A percentile compares a stretch with the other conserved stretches of the same genome.
Conservation (phyloP, 1,140 invertebrate species). For the Drosophila pectinifera region DNA sequence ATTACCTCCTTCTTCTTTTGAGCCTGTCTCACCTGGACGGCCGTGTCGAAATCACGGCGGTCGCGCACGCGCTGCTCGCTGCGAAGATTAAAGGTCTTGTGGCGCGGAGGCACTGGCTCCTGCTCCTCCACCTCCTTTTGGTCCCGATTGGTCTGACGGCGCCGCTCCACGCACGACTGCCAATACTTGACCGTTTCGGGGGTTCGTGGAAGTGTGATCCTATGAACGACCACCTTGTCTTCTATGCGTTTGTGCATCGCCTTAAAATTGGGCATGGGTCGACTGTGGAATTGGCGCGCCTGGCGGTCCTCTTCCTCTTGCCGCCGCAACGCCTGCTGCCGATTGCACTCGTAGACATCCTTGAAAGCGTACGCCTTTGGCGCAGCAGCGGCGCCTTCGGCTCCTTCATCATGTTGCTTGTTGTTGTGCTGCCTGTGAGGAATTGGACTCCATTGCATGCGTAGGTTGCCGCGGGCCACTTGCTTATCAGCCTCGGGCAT, state of each 20-base stretch:
- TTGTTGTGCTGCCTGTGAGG: not conserved
- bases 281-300: conserved; percentile 70
- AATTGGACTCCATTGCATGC: conserved; percentile 36
- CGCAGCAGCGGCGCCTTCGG: not conserved
- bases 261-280: conserved; percentile 75
- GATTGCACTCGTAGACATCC: conserved; percentile 60
- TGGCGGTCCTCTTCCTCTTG: conserved; percentile 67
- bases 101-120: not conserved
- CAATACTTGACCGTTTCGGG: conserved; percentile 66
- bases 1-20: conserved; percentile 75
- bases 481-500: not conserved
- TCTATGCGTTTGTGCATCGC: conserved; percentile 54
- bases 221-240: conserved; percentile 41
- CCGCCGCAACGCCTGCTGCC: conserved; percentile 41
- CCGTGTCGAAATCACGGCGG: conserved; percentile 66
- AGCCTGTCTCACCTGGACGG: conserved; percentile 34
- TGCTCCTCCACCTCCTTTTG: conserved; percentile 4
- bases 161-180: conserved; percentile 10
- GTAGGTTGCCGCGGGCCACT: conserved; percentile 12
- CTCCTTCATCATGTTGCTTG: too few species aligned
- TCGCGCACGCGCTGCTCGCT: conserved; percentile 67
- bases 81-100: conserved; percentile 64
- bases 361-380: conserved; percentile 59
- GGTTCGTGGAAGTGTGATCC: conserved; percentile 64
- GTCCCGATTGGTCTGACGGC: conserved; percentile 6